Conservation (phyloP, 2,797 vertebrate species). For the Huso huso region DNA sequence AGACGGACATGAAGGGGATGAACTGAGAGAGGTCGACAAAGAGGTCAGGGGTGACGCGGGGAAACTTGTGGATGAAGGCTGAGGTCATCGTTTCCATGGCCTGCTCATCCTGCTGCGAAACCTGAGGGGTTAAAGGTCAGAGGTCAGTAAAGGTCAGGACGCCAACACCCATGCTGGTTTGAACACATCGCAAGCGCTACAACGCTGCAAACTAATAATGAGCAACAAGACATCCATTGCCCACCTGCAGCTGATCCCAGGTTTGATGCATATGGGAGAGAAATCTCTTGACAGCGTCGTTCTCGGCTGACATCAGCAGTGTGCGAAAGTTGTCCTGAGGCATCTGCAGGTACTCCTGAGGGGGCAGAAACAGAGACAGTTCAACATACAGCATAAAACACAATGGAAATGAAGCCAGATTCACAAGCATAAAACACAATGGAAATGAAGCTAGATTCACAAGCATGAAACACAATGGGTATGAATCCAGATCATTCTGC, state of each 20-base stretch:
- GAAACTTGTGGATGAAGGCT: conserved; percentile 75
- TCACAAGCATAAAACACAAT: background rate
- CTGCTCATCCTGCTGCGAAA: conserved; percentile 64
- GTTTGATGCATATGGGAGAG: conserved; percentile 72
- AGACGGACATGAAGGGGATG: conserved; percentile 81
- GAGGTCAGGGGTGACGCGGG: conserved; percentile 74
- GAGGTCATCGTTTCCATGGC: conserved; percentile 77
- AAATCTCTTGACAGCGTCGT: conserved; percentile 69
- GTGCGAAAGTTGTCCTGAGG: conserved; percentile 71
- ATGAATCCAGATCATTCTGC: background rate
- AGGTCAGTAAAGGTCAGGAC: background rate
- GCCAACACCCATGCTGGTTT: background rate
- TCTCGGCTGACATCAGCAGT: conserved; percentile 71
- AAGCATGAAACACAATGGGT: background rate
- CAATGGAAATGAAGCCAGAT: background rate
- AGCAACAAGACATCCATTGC: conserved; percentile 20
- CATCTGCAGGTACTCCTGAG: conserved; percentile 77
- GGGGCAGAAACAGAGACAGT: background rate
- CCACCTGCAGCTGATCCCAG: conserved; percentile 73
- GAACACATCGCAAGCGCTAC: background rate
- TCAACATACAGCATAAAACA: background rate
- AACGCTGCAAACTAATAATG: background rate
- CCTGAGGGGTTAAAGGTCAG: conserved; percentile 43
- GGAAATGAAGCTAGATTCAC: background rate
- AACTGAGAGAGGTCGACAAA: conserved; percentile 83